Conservation (phyloP, 2,797 vertebrate species). For the Perodicticus potto region DNA sequence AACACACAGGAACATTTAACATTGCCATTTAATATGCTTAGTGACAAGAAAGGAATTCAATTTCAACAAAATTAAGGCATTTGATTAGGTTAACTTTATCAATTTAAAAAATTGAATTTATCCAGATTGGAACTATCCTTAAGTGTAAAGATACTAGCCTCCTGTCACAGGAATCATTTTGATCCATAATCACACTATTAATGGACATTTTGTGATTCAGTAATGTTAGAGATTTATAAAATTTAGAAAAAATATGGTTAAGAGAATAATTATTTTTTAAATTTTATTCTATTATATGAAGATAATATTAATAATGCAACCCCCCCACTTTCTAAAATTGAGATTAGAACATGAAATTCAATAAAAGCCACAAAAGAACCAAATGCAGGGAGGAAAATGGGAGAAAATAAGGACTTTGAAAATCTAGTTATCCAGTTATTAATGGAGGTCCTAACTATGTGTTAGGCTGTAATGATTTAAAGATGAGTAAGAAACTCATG, state of each 20-base stretch:
- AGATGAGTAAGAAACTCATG: constrained; percentile 18
- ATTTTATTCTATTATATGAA: constrained; percentile 38
- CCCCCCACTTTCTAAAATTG: constrained; percentile 49
- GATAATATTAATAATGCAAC: constrained; percentile 46
- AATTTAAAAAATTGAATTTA: constrained; percentile 52
- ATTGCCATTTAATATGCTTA: constrained; percentile 36
- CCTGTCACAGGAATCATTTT: constrained; percentile 34
- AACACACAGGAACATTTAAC: constrained; percentile 40
- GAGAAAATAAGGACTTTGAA: constrained; percentile 48
- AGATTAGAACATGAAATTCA: constrained; percentile 60
- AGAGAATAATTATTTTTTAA: constrained; percentile 27
- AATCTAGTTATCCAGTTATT: constrained; percentile 35
- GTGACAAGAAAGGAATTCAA: constrained; percentile 23
- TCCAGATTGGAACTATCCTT: constrained; percentile 16
- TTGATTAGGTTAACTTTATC: constrained; percentile 50
- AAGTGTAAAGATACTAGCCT: background rate
- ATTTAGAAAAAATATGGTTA: background rate
- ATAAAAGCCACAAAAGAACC: constrained; percentile 33
- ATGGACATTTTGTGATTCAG: constrained; percentile 40
- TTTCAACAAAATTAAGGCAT: constrained; percentile 55
- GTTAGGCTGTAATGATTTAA: constrained; percentile 29
- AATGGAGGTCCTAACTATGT: constrained; percentile 2
- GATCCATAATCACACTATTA: constrained; percentile 34
- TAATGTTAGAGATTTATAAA: background rate
- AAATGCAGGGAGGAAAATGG: constrained; percentile 11